These are phyloP conservation scores for Meandrina meandrites DNA, from an alignment of 92 coral and sea anemone species.

Conservation along the genomic window DNA sequence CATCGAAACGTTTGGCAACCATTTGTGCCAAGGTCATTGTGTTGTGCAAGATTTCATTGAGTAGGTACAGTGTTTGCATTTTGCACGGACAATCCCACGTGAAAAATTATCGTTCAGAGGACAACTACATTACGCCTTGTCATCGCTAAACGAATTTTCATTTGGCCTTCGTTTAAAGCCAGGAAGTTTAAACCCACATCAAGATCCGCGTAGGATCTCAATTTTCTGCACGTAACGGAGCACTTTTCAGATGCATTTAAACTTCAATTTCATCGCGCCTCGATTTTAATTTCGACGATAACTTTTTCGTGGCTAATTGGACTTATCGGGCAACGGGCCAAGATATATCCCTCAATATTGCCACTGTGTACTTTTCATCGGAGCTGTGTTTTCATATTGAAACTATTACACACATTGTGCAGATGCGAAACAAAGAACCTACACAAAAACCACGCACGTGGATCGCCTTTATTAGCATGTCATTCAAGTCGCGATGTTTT, in stretches of 20 bases:
- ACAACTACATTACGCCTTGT: background rate
- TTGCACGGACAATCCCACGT: conserved; percentile 18
- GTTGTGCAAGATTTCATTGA: background rate
- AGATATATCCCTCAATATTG: conserved; percentile 33
- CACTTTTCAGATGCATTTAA: background rate
- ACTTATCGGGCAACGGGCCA: conserved; percentile 43
- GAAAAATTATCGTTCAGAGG: background rate
- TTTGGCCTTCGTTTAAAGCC: background rate
- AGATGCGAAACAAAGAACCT: conserved; percentile 59
- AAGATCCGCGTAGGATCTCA: conserved; percentile 41
- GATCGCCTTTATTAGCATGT: conserved; percentile 55
- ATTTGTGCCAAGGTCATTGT: background rate
- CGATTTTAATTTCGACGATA: conserved; percentile 26
- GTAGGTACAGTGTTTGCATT: conserved; percentile 18
- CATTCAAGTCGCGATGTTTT: conserved; percentile 60
- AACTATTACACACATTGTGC: conserved; percentile 47
- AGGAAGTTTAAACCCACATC: conserved; percentile 34
- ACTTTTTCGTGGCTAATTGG: conserved; percentile 11
- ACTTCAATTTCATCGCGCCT: background rate
- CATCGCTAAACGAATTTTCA: conserved; percentile 8
- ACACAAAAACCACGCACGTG: conserved; percentile 71
- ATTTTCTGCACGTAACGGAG: background rate
- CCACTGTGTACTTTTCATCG: conserved; percentile 27
- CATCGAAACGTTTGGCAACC: background rate
- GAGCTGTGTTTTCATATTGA: conserved; percentile 33